These are phyloP conservation scores for Crenichthys baileyi DNA, from an alignment of 2,797 vertebrate species.

Conservation along the genomic window DNA sequence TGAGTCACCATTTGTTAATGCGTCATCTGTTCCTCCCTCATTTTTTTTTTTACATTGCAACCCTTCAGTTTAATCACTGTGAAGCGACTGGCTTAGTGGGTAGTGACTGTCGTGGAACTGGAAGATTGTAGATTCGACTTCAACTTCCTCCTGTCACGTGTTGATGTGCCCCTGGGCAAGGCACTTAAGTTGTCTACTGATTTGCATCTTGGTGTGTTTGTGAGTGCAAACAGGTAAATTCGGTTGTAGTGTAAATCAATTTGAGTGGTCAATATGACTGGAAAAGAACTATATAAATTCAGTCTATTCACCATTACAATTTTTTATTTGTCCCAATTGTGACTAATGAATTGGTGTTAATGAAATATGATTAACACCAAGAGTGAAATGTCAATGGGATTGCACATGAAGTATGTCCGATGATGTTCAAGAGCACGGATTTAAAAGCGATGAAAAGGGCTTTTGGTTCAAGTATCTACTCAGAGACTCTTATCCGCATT, in stretches of 20 bases:
- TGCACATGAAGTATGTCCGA: constrained; percentile 52
- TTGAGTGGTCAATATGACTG: too few relatives aligned
- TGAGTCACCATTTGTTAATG: constrained; percentile 20
- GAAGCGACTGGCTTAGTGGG: too few relatives aligned
- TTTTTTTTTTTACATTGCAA: constrained; percentile 9
- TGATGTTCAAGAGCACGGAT: constrained; percentile 45
- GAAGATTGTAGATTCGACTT: too few relatives aligned
- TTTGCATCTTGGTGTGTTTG: too few relatives aligned
- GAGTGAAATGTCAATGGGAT: constrained; percentile 61
- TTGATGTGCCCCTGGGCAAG: too few relatives aligned
- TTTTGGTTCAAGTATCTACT: constrained; percentile 42
- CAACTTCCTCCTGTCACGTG: too few relatives aligned
- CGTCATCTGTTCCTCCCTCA: constrained; percentile 42
- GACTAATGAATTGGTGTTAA: constrained; percentile 38
- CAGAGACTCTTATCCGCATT: constrained; percentile 55
- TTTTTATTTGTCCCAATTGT: constrained; percentile 28
- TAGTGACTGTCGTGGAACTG: too few relatives aligned
- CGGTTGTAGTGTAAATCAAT: too few relatives aligned
- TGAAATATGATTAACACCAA: constrained; percentile 60
- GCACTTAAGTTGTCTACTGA: too few relatives aligned
- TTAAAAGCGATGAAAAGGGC: constrained; percentile 55
- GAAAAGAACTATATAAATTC: too few relatives aligned
- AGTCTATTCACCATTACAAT: constrained; percentile 6
- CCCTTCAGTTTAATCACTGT: constrained; percentile 41
- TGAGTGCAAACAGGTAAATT: too few relatives aligned